phyloP scores from a whole-genome alignment of 1,140 invertebrate species.

The Heliconius congener region DNA sequence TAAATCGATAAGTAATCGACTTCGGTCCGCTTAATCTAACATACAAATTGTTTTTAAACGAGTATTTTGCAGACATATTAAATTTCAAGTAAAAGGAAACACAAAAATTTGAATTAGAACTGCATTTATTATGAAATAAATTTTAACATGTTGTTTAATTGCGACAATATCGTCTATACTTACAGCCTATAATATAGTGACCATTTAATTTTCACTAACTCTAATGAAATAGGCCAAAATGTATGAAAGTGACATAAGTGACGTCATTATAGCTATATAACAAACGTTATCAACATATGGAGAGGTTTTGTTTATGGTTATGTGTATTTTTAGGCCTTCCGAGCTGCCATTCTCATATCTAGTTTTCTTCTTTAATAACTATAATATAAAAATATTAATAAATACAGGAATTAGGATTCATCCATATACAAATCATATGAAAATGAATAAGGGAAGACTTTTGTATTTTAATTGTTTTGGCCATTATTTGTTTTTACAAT shows the following conservation, averaged over 20 bases:
- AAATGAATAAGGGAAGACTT: background rate
- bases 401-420: background rate
- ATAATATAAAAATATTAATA: background rate
- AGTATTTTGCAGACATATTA: background rate
- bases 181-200: background rate
- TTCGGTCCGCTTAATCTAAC: too few relatives aligned
- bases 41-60: too few relatives aligned
- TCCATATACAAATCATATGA: background rate
- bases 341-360: background rate
- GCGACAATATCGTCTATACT: background rate
- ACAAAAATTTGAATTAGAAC: background rate
- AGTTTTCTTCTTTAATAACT: background rate
- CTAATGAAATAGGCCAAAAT: background rate
- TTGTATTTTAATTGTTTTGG: background rate
- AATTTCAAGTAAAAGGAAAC: background rate
- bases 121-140: conserved; percentile 21
- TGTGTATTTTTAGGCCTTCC: background rate
- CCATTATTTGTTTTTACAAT: background rate
- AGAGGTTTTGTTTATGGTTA: background rate
- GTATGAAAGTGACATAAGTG: background rate
- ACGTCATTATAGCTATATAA: background rate
- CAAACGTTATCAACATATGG: too few relatives aligned
- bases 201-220: too few relatives aligned
- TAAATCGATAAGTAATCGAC: too few relatives aligned
- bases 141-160: background rate